phyloP scores from a whole-genome alignment of 2,797 vertebrate species.

The Cossypha caffra region DNA sequence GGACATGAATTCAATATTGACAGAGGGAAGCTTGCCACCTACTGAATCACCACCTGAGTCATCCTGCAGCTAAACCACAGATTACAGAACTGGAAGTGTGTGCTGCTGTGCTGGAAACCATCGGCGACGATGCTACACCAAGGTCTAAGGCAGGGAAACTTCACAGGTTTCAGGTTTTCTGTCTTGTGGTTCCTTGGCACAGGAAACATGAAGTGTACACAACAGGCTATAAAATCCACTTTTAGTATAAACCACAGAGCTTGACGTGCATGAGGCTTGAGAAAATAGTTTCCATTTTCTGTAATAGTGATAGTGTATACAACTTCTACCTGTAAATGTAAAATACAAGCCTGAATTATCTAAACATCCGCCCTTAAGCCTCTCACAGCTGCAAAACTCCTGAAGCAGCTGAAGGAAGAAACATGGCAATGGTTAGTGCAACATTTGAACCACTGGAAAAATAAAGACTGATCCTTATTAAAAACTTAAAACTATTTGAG shows the following conservation, averaged over 20 bases:
- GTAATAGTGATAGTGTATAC: conserved; percentile 45
- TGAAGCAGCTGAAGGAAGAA: not conserved
- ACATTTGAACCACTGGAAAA: conserved; percentile 49
- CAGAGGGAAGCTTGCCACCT: not conserved
- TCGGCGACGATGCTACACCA: not conserved
- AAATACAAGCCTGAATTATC: conserved; percentile 59
- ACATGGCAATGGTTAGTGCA: not conserved
- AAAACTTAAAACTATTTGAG: conserved; percentile 27
- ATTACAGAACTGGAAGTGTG: conserved; percentile 27
- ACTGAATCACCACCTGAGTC: not conserved
- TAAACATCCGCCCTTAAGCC: conserved; percentile 34
- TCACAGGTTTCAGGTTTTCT: conserved; percentile 42
- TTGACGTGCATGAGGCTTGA: conserved; percentile 45
- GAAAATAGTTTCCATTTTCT: conserved; percentile 68
- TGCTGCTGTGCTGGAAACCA: not conserved
- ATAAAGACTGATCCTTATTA: conserved; percentile 31
- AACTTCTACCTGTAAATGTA: conserved; percentile 65
- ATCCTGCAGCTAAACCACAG: not conserved
- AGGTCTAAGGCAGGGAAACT: conserved; percentile 29
- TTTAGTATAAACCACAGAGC: conserved; percentile 61
- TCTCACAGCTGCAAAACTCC: conserved; percentile 43
- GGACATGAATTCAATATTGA: conserved; percentile 40
- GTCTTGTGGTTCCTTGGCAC: conserved; percentile 58
- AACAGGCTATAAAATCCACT: conserved; percentile 67
- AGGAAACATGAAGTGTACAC: conserved; percentile 52